Evolutionary conservation across 2,113 vertebrate genomes (phyloP), one percentile per base, ranked within the genome.

Genomic region (Trinectes maculatus): DNA sequence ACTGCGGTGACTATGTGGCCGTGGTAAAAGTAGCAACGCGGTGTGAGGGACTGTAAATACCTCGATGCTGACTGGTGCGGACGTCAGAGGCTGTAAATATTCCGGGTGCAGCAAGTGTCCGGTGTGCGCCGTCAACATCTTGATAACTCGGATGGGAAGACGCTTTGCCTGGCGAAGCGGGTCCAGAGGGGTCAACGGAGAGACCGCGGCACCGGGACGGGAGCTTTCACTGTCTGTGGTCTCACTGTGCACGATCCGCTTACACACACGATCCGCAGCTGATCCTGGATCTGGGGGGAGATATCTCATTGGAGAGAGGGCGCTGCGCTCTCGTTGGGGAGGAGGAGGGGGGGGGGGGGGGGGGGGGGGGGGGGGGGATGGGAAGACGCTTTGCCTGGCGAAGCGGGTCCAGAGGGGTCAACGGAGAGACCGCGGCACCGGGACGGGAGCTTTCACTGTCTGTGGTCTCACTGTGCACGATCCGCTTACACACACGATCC

Each of bases 51-150:
- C 19, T 54, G 18, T 16, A 71, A 88, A 91, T 91, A 98, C 96
- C 95, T 98, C 96, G 48, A 98, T 98, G 92, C 94, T 96, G 73
- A 97, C 91, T 39, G 96, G 95, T 9, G 95, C 93, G 86, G 96
- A 94, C 78, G 94, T 95, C 54, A 98, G 82, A 48, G 96, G 96
- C 91, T 98, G 96, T 70, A 98, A 89, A 87, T 98, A 98, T 84
- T 98, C 96, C 91, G 95, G 94, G 85, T 98, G 96, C 55, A 96
- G 93, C 85, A 97, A 92, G 93, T 96, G 96, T 54, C 95, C 93
- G 10, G 93, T 92, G 88, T 96, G 95, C 65, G 96, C 95, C 57
- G 91, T 95, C 94, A 97, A 93, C 96, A 97, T 97, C 90, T 94
- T 96, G 90, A 96, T 84, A 31, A 96, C 85, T 92, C 94, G 82